These are phyloP conservation scores for Drosophila tanythrix DNA, from an alignment of 2,888 invertebrate genomes.

Conservation along the genomic window DNA sequence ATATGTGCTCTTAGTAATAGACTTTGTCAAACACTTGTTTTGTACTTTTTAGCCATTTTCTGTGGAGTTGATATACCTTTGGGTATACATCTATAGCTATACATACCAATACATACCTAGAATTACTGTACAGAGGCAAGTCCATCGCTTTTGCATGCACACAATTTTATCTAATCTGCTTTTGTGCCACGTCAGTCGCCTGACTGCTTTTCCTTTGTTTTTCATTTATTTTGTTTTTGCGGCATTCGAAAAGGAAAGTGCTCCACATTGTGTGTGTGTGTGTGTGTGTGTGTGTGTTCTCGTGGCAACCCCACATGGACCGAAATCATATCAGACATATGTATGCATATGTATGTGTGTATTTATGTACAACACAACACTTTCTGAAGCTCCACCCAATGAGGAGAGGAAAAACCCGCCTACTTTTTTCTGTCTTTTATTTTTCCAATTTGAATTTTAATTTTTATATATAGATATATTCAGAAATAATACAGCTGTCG, in stretches of 20 bases:
- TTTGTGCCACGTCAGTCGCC: constrained; percentile 32
- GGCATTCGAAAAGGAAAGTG: constrained; percentile 63
- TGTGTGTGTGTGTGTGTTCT: background rate
- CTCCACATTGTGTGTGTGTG: constrained; percentile 11
- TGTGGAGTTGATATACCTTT: background rate
- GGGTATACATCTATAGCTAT: background rate
- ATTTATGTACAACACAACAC: constrained; percentile 8
- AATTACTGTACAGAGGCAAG: constrained; percentile 10
- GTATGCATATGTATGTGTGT: background rate
- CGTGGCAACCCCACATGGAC: constrained; percentile 29
- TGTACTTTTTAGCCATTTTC: background rate
- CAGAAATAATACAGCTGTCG: constrained; percentile 40
- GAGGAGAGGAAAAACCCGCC: constrained; percentile 12
- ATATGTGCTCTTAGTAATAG: background rate
- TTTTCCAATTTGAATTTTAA: constrained; percentile 27
- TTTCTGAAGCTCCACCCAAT: constrained; percentile 50
- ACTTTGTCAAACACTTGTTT: background rate
- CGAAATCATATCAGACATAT: constrained; percentile 10
- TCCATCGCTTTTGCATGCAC: constrained; percentile 1
- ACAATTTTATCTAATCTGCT: constrained; percentile 32
- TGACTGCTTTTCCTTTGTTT: constrained; percentile 39
- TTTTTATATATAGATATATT: constrained; percentile 14
- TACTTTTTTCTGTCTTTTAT: constrained; percentile 2
- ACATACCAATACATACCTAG: background rate
- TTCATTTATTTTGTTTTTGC: constrained; percentile 15